Evolutionary conservation across 2,888 invertebrate genomes (phyloP), one percentile per base, ranked within the genome.

Genomic region (Disparrhopalites patrizii): DNA sequence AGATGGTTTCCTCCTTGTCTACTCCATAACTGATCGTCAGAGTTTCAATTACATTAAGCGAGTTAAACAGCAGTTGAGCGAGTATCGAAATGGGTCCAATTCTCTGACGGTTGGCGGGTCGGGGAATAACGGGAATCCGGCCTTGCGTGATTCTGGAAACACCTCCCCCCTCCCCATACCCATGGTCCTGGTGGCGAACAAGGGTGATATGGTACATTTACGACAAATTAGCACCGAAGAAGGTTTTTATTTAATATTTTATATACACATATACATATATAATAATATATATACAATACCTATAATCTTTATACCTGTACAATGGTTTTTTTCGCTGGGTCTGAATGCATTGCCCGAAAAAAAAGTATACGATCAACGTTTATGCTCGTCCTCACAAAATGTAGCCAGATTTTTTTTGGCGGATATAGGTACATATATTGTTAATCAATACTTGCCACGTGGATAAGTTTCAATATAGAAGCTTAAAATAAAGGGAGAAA

Each of bases 161-260:
- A 62, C 65, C 7, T 63, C 65, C 15, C 66, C 68, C n/a, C 38
- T 62, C 2, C 70, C 70, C 2, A n/a, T n/a, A n/a, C 91, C 92
- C 0, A 83, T 91, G 36, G 86, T 89, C n/a, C 82, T 93, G n/a
- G 89, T 92, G 31, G 93, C 88, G 43, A 93, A 93, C 77, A 93
- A 93, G 80, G 89, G 88, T 25, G 93, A 93, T 77, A 90, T 93
- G 90, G 88, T 92, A 70, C 93, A 93, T 79, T 81, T 93, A 73
- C 83, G 93, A 76, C 91, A 92, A 84, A 91, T 93, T 62, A 90
- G 88, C 77, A 84, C 85, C 3, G 93, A 93, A 76, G 93, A 93
- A 81, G 93, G 92, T 81, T 56, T 50, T 10, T n/a, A n/a, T n/a
- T n/a, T n/a, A n/a, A n/a, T n/a, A n/a, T n/a, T n/a, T n/a, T n/a